A percentile compares a stretch with the other conserved stretches of the same genome.
Conservation (phyloP, 2,888 invertebrate species). For the Polymixis lichenea region DNA sequence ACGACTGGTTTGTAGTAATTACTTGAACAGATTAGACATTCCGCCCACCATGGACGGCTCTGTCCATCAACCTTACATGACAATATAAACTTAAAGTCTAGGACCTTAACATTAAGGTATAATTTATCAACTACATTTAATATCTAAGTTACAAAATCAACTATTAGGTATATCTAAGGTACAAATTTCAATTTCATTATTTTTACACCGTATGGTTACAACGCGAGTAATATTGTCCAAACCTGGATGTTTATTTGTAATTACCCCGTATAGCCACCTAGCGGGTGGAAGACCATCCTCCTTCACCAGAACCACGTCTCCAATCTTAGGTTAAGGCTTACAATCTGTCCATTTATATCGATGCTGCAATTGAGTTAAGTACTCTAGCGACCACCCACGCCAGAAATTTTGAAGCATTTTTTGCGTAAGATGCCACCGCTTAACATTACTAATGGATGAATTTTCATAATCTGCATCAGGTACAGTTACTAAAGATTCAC, state of each 20-base stretch:
- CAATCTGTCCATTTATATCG: constrained; percentile 5
- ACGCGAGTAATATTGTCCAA: neutral
- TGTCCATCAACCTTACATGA: neutral
- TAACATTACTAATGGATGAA: neutral
- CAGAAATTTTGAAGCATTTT: constrained; percentile 4
- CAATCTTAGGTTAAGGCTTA: constrained; percentile 5
- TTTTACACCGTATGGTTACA: constrained; percentile 7
- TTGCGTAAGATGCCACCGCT: constrained; percentile 11
- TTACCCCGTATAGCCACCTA: too few species aligned
- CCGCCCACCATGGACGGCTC: constrained; percentile 8
- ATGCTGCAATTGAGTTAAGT: constrained; percentile 12
- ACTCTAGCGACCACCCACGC: constrained; percentile 3
- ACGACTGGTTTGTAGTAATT: too few species aligned
- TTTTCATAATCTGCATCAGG: constrained; percentile 6
- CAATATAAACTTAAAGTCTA: neutral
- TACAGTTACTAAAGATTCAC: neutral
- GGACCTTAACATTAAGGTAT: too few species aligned
- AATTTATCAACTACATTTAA: neutral
- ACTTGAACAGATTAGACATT: neutral
- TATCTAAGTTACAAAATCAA: neutral
- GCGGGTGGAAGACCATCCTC: too few species aligned
- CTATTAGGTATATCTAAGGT: neutral
- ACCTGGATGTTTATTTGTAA: too few species aligned
- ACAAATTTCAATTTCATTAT: constrained; percentile 3
- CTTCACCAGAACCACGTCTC: too few species aligned